Evolutionary conservation across 2,797 vertebrate species (phyloP).

Genomic region (Acridotheres tristis): DNA sequence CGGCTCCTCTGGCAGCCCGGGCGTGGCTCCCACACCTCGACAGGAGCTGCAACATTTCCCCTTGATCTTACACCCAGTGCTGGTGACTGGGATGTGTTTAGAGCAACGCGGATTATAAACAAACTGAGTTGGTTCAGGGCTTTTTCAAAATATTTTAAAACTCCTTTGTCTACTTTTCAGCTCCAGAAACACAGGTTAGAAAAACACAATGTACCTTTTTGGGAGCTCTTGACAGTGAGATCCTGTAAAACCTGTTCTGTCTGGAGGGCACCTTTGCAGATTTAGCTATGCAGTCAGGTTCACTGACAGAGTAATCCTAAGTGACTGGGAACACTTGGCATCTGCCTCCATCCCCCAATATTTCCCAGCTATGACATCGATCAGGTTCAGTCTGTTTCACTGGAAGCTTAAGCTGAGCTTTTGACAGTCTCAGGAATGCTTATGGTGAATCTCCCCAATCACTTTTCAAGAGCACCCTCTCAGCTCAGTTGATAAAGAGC

Average conservation of each 20-base stretch:
- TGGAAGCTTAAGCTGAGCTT: conserved; percentile 8
- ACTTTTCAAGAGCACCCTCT: conserved; percentile 21
- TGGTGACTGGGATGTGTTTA: not conserved
- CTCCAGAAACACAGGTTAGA: not conserved
- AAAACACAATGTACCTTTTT: not conserved
- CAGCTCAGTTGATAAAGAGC: conserved; percentile 39
- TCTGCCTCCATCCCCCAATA: not conserved
- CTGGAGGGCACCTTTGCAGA: not conserved
- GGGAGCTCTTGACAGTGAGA: not conserved
- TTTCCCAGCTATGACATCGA: not conserved
- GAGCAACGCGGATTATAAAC: not conserved
- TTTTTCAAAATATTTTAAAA: not conserved
- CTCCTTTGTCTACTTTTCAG: not conserved
- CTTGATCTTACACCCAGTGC: too few relatives aligned
- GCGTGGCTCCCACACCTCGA: too few relatives aligned
- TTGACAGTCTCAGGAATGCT: not conserved
- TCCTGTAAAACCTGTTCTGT: not conserved
- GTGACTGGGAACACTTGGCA: not conserved
- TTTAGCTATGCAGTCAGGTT: not conserved
- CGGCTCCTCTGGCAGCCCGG: not conserved
- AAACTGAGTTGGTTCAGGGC: not conserved
- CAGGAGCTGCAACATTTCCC: too few relatives aligned
- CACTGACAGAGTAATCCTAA: not conserved
- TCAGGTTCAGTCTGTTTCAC: not conserved
- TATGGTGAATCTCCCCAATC: not conserved